These are phyloP conservation scores for Leptinotarsa lineolata DNA, from an alignment of 1,140 invertebrate genomes.

Conservation along the genomic window DNA sequence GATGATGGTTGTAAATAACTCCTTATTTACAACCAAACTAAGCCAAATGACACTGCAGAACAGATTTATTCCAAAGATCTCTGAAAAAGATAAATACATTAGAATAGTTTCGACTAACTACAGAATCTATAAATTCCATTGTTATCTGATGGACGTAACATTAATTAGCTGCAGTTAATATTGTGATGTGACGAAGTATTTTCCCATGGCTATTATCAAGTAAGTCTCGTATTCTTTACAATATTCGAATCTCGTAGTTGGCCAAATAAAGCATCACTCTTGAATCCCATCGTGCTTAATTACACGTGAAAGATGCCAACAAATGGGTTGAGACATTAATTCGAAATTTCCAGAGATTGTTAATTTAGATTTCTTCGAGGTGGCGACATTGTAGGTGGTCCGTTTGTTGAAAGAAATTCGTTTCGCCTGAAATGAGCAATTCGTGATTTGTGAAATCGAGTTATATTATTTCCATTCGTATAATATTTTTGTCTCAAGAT, in stretches of 20 bases:
- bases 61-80: too few species aligned
- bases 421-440: constrained; percentile 35
- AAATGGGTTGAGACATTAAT: constrained; percentile 32
- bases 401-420: constrained; percentile 37
- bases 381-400: constrained; percentile 40
- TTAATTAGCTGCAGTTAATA: background rate
- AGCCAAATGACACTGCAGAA: too few species aligned
- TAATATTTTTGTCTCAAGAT: too few species aligned
- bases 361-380: constrained; percentile 37
- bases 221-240: background rate
- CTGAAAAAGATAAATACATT: too few species aligned
- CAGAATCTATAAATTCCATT: too few species aligned
- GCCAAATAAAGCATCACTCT: constrained; percentile 13
- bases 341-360: constrained; percentile 33
- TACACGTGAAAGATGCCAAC: constrained; percentile 22
- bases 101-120: too few species aligned
- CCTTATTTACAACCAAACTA: too few species aligned
- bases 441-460: constrained; percentile 37
- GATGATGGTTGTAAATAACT: too few species aligned
- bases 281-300: constrained; percentile 11
- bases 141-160: too few species aligned
- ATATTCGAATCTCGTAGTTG: constrained; percentile 5
- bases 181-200: background rate
- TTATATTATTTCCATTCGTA: too few species aligned
- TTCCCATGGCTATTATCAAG: constrained; percentile 3